Evolutionary conservation across 2,113 vertebrate genomes (phyloP).

Genomic region (Strix uralensis): DNA sequence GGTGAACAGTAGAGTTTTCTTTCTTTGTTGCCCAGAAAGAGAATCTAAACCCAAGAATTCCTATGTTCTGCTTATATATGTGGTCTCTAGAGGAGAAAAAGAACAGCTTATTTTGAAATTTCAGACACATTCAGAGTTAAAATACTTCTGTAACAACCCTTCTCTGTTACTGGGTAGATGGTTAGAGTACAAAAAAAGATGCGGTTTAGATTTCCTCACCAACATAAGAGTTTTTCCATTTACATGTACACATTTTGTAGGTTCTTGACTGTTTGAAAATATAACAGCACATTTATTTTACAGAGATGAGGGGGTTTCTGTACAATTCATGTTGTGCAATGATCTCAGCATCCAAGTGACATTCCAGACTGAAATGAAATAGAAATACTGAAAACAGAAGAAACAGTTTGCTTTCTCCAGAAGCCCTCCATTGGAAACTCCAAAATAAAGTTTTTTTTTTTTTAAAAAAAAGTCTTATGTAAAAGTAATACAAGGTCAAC

Average conservation of each 20-base stretch:
- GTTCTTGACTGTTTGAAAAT: neutral
- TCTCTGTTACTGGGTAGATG: neutral
- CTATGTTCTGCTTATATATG: neutral
- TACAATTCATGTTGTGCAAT: neutral
- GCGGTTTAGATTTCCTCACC: neutral
- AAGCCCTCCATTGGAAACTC: neutral
- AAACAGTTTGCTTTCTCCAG: neutral
- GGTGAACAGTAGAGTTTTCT: neutral
- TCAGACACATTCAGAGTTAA: neutral
- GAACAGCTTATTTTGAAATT: neutral
- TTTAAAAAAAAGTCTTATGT: neutral
- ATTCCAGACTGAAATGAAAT: neutral
- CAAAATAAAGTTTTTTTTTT: neutral
- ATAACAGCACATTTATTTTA: neutral
- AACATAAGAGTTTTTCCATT: neutral
- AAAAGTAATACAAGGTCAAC: neutral
- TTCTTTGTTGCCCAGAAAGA: neutral
- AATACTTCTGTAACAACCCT: neutral
- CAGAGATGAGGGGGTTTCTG: neutral
- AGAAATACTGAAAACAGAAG: conserved; percentile 23
- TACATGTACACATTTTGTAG: neutral
- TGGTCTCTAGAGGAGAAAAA: neutral
- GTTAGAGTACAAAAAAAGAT: neutral
- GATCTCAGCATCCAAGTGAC: neutral
- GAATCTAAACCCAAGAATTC: neutral